Evolutionary conservation across 2,888 invertebrate genomes (phyloP), one percentile per base, ranked within the genome.

Genomic region (Timema cristinae): DNA sequence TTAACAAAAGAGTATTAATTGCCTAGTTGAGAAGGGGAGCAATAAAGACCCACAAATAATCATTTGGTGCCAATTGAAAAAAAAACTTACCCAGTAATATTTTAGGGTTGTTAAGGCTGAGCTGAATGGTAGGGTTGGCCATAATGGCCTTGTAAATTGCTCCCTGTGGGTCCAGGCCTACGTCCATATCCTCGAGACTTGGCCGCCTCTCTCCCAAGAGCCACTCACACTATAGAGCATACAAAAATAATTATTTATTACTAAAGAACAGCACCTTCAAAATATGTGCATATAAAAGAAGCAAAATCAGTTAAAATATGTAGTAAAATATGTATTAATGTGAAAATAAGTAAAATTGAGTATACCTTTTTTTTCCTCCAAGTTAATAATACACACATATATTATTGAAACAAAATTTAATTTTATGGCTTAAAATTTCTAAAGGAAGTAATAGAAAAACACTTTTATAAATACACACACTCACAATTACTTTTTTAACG

Each of bases 41-140:
- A n/a, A 59, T 11, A 8, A 5, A 32, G 13, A 52, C 54, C 9
- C 59, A 59, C 13, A 56, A 8, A 59, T 59, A 59, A 32, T 32
- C 32, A 32, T 32, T 32, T 32, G 32, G 32, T 32, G 32, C 32
- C 32, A 71, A 32, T 63, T 10, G 49, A 9, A 59, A 59, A 11
- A 47, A 32, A 7, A 48, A 59, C 80, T 78, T 79, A 89, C 89
- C 88, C 76, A 89, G 81, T 76, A 90, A 83, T 76, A 88, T 87
- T 80, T 88, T 87, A 13, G 90, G 89, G 81, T 87, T 89, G 76
- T 86, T 86, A 15, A 90, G 83, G 73, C 87, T 89, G 68, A 90
- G 82, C 78, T 89, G 89, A 73, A 90, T 87, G 73, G 87, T 85
- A 66, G 90, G 87, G 81, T 89, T 86, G 70, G 83, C 84, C 79